Percentiles rank a stretch among this genome's conserved stretches.
Conservation (phyloP, 1,140 invertebrate genomes). For the Leptestheria dahalacensis region DNA sequence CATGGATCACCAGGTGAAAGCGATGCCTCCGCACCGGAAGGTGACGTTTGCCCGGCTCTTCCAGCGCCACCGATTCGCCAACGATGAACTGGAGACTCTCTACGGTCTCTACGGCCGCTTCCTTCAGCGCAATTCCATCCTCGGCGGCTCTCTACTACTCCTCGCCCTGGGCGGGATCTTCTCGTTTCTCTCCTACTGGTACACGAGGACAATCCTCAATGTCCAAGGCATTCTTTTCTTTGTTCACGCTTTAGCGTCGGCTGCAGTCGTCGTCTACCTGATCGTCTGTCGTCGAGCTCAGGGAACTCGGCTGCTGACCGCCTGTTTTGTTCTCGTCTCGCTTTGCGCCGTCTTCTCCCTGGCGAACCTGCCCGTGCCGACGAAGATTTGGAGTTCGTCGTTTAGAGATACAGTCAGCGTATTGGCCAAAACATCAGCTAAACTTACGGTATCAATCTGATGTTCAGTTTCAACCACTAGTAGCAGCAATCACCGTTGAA, state of each 20-base stretch:
- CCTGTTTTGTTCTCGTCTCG: neutral
- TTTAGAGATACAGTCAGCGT: neutral
- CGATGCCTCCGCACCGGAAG: conserved; percentile 47
- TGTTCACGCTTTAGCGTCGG: neutral
- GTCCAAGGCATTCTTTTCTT: neutral
- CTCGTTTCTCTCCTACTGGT: neutral
- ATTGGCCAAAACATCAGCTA: neutral
- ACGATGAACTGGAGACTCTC: conserved; percentile 65
- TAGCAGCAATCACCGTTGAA: too few species aligned
- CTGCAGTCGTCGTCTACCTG: neutral
- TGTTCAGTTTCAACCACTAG: too few species aligned
- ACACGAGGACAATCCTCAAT: neutral
- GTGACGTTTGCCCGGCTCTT: conserved; percentile 43
- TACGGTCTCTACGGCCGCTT: conserved; percentile 80
- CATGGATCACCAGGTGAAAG: conserved; percentile 77
- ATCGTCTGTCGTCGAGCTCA: neutral
- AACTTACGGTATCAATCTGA: too few species aligned
- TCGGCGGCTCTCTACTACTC: neutral
- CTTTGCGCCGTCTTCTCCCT: neutral
- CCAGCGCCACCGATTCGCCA: conserved; percentile 62
- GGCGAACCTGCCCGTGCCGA: neutral
- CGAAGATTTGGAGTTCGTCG: neutral
- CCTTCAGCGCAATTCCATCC: conserved; percentile 40
- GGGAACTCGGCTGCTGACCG: neutral
- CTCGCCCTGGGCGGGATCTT: neutral